Evolutionary conservation across 2,113 vertebrate genomes (phyloP), one percentile per base, ranked within the genome.

Genomic region (Siniperca knerii): DNA sequence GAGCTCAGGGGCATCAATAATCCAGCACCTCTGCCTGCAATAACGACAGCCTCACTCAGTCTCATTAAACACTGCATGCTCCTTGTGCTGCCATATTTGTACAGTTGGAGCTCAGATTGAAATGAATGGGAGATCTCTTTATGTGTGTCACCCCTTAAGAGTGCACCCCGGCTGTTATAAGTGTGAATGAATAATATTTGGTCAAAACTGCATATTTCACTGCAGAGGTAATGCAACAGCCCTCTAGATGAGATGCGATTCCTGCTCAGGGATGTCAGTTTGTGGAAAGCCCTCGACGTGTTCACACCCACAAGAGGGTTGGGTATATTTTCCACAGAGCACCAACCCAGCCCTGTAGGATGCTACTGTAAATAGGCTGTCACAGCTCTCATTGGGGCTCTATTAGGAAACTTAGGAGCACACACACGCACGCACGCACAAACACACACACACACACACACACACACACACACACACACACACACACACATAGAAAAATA

Each of bases 311-410:
- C 65, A 1, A 62, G 71, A 86, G 79, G 70, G 85, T 74, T 79
- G 77, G 50, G 33, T 73, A 65, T 87, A 76, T 85, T 90, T 92
- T 92, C 85, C 83, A 79, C 62, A n/a, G 75, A 15, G 70, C 79
- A 67, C 33, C 73, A 21, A 68, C 58, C 70, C 77, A 40, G 72
- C 83, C 89, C 82, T 65, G 81, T 64, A 84, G 82, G 85, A 86
- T 35, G 16, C 58, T 54, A 46, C 77, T 90, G 90, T 90, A 94
- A 95, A 95, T 92, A 94, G 87, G 64, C 84, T 86, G 89, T 85
- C 90, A 90, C 62, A 4, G 76, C 85, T 90, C 82, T 79, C 87
- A 77, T 21, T 73, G 69, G 71, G 61, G 66, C 62, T 83, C 60
- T 72, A 73, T 86, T 77, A 73, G 81, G 77, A 70, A 83, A 83